phyloP scores from a whole-genome alignment of 2,797 vertebrate genomes.

The Eulemur coronatus region DNA sequence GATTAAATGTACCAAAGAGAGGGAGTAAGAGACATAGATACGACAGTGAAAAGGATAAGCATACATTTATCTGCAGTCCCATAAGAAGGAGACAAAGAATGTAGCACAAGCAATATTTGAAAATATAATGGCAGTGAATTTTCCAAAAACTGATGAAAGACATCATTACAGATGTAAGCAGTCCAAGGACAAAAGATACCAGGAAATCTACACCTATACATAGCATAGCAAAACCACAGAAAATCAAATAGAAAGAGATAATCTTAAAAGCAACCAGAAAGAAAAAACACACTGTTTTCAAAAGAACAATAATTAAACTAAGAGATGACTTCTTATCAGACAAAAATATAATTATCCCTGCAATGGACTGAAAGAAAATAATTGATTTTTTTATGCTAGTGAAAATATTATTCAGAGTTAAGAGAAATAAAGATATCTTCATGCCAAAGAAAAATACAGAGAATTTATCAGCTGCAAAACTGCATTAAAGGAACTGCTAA shows the following conservation, averaged over 20 bases:
- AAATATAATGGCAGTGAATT: neutral
- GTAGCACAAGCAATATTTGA: neutral
- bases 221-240: neutral
- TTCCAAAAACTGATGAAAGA: constrained; percentile 30
- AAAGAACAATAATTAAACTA: neutral
- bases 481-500: neutral
- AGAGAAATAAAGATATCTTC: neutral
- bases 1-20: neutral
- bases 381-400: neutral
- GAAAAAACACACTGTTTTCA: neutral
- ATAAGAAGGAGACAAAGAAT: neutral
- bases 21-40: neutral
- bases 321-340: neutral
- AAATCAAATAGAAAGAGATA: neutral
- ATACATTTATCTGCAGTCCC: neutral
- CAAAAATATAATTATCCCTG: neutral
- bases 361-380: neutral
- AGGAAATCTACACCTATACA: neutral
- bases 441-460: neutral
- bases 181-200: neutral
- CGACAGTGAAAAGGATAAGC: neutral
- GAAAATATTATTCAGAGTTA: constrained; percentile 27
- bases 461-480: neutral
- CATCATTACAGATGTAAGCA: neutral
- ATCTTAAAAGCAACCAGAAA: neutral